phyloP scores from a whole-genome alignment of 2,113 vertebrate species.

The Vireo altiloquus region DNA sequence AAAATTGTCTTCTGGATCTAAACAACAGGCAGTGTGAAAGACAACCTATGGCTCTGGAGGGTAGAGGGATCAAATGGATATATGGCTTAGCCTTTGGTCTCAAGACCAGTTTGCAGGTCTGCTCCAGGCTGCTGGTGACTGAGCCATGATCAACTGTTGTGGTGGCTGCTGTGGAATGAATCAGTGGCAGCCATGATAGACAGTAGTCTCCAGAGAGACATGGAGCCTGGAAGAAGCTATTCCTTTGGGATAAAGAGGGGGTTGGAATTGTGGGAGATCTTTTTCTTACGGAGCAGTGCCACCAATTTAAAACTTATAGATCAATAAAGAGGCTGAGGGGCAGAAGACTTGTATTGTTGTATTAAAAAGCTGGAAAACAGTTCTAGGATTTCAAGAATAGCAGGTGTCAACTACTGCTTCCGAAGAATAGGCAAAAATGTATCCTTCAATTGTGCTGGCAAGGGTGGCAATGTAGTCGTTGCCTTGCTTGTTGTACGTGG shows the following conservation, averaged over 20 bases:
- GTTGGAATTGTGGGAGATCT: not conserved
- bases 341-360: not conserved
- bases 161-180: not conserved
- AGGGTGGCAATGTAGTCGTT: not conserved
- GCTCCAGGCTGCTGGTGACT: not conserved
- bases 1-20: not conserved
- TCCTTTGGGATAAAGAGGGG: not conserved
- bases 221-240: not conserved
- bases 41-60: not conserved
- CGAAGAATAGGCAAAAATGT: not conserved
- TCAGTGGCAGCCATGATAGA: not conserved
- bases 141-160: not conserved
- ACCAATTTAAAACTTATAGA: not conserved
- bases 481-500: rapidly evolving
- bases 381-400: not conserved
- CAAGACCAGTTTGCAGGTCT: not conserved
- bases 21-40: not conserved
- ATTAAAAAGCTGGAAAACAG: not conserved
- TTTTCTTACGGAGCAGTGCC: not conserved
- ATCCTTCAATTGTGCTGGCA: not conserved
- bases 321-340: not conserved
- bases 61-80: not conserved
- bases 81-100: not conserved
- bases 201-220: not conserved
- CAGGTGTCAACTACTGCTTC: not conserved